Percentiles rank a stretch among this genome's conserved stretches.
These are phyloP conservation scores for Drosophila funebris DNA, from an alignment of 1,140 invertebrate species.

Conservation along the genomic window DNA sequence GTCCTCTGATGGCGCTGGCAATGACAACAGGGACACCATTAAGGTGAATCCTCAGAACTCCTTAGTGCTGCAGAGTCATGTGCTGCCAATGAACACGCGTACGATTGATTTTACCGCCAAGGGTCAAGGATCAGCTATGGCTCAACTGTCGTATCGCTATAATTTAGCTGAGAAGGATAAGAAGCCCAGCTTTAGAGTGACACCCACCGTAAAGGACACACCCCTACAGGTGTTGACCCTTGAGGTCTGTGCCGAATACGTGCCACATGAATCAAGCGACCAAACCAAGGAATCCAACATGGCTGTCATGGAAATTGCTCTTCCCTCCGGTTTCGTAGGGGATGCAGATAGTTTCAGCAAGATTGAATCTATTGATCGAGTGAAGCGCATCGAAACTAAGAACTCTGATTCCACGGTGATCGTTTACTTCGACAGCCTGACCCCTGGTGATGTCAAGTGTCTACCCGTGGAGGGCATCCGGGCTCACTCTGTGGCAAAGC, in stretches of 20 bases:
- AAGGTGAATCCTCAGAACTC: slow-evolving; percentile 83
- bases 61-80: slow-evolving; percentile 84
- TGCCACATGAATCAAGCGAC: slow-evolving; percentile 43
- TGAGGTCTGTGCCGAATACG: slow-evolving; percentile 88
- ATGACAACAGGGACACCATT: slow-evolving; percentile 80
- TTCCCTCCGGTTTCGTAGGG: slow-evolving; percentile 92
- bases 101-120: slow-evolving; percentile 87
- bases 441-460: slow-evolving; percentile 88
- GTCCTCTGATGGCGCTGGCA: slow-evolving; percentile 15
- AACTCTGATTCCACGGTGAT: slow-evolving; percentile 90
- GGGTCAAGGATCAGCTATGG: slow-evolving; percentile 90
- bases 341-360: slow-evolving; percentile 59
- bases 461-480: slow-evolving; percentile 93
- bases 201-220: slow-evolving; percentile 90
- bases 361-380: slow-evolving; percentile 60
- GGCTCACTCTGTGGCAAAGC: slow-evolving; percentile 92
- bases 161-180: slow-evolving; percentile 92
- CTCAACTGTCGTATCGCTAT: slow-evolving; percentile 92
- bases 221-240: slow-evolving; percentile 89
- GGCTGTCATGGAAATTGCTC: slow-evolving; percentile 93
- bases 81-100: slow-evolving; percentile 63
- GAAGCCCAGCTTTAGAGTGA: slow-evolving; percentile 91
- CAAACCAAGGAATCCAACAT: slow-evolving; percentile 88
- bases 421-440: slow-evolving; percentile 93
- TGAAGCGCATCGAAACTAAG: slow-evolving; percentile 89